A percentile compares a stretch with the other conserved stretches of the same genome.
phyloP scores from a whole-genome alignment of 2,113 vertebrate species.

The Symphodus melops region DNA sequence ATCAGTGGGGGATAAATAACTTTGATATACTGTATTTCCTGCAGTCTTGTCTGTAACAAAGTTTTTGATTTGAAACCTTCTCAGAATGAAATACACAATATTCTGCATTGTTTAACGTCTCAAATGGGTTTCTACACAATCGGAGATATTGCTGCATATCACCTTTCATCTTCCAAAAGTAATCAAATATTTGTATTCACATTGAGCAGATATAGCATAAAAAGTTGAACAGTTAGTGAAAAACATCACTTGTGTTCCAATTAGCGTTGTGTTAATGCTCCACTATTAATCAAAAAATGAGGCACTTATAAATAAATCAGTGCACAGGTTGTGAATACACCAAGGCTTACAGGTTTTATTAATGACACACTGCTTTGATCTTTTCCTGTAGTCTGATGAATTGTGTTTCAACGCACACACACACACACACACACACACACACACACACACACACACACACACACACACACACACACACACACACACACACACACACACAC shows the following conservation, averaged over 20 bases:
- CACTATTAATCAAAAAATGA: conserved; percentile 49
- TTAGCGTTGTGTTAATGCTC: conserved; percentile 32
- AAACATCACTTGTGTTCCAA: conserved; percentile 32
- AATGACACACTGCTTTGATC: conserved; percentile 58
- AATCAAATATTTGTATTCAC: conserved; percentile 10
- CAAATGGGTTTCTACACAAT: background rate
- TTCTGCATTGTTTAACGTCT: background rate
- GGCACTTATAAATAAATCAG: conserved; percentile 51
- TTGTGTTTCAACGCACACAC: conserved; percentile 15
- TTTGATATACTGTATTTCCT: too few species aligned
- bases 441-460: too few species aligned
- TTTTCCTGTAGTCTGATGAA: conserved; percentile 29
- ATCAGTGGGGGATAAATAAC: too few species aligned
- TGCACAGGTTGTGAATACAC: conserved; percentile 37
- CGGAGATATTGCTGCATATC: background rate
- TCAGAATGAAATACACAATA: background rate
- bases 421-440: conserved; percentile 9
- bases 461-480: too few species aligned
- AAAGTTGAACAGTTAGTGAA: conserved; percentile 15
- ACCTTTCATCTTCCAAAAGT: background rate
- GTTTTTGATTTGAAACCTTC: too few species aligned
- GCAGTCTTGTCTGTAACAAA: too few species aligned
- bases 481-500: too few species aligned
- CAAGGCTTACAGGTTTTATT: conserved; percentile 63
- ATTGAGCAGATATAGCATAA: conserved; percentile 11